phyloP scores from a whole-genome alignment of 2,888 invertebrate genomes.

The Erynnis tages region DNA sequence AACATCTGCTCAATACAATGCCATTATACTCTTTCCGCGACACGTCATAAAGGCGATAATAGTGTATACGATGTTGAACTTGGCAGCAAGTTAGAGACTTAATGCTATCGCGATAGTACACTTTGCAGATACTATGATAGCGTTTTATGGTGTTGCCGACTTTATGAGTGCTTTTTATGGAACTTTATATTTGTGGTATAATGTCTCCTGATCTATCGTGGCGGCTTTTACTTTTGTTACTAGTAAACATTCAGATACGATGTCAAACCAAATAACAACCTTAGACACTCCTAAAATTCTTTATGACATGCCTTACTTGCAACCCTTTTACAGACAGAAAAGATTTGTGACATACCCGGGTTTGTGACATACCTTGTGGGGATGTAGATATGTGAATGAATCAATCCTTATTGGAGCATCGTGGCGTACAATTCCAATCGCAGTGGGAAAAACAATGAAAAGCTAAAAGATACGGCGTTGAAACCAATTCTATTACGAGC shows the following conservation, averaged over 20 bases:
- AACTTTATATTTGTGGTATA: not conserved
- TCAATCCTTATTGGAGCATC: too few species aligned
- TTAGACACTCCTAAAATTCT: too few species aligned
- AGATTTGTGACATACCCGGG: too few species aligned
- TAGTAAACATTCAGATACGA: too few species aligned
- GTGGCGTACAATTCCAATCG: too few species aligned
- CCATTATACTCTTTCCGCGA: conserved; percentile 10
- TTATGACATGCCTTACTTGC: too few species aligned
- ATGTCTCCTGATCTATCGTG: not conserved
- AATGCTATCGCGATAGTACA: conserved; percentile 16
- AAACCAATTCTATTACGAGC: not conserved
- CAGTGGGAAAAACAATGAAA: too few species aligned
- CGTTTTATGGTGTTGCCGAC: conserved; percentile 17
- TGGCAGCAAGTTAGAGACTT: conserved; percentile 20
- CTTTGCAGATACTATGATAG: conserved; percentile 20
- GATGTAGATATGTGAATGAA: not conserved
- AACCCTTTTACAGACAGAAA: too few species aligned
- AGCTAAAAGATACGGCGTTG: too few species aligned
- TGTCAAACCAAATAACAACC: too few species aligned
- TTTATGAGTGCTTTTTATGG: conserved; percentile 12
- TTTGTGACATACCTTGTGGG: not conserved
- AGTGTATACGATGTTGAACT: conserved; percentile 11
- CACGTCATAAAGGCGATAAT: conserved; percentile 10
- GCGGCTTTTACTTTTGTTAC: not conserved
- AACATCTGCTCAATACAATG: conserved; percentile 20